Base-by-base conservation (phyloP, 2,888 invertebrate genomes). In the Pseudanteris insignis region DNA sequence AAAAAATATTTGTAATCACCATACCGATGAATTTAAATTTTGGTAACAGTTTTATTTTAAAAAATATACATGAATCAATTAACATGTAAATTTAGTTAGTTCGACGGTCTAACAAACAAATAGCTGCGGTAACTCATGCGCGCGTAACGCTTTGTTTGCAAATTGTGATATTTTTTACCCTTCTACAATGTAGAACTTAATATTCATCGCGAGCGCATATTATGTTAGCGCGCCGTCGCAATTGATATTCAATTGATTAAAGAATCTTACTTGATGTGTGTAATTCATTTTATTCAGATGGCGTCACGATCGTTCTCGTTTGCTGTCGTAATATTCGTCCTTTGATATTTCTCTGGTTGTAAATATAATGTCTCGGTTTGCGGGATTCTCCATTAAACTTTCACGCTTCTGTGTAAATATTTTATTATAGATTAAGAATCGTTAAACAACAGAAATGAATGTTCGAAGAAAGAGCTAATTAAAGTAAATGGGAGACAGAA, bases 321-420 rank as follows among this genome's bases (percentile, higher is more conserved):
- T 58, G 46, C 40, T 36, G 9, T 30, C 46, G 51, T n/a, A 8
- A 58, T 44, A 44, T 50, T 58, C 47, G 28, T 44, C 32, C 11
- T 36, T 40, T 36, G 9, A 43, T 28, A 34, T 53, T 33, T 15
- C 15, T 46, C 51, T 26, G 41, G 47, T 47, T 60, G 53, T 60
- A 60, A 36, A 60, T 60, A 53, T 32, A 15, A 53, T 14, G 46
- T 47, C 41, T 59, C 59, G 41, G 30, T 60, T 60, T 48, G 51
- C 40, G 48, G 40, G 43, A 61, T 61, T 61, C 55, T 55, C 61
- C 60, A 60, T 60, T 54, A 47, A 46, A 55, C 50, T 43, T 53
- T 57, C 62, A 60, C 57, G 63, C 53, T 57, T 63, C 41, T 47
- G 24, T 60, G 65, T 60, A 65, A 46, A 63, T 63, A 65, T 34